phyloP scores from a whole-genome alignment of 2,113 vertebrate genomes.

The Symphodus melops region DNA sequence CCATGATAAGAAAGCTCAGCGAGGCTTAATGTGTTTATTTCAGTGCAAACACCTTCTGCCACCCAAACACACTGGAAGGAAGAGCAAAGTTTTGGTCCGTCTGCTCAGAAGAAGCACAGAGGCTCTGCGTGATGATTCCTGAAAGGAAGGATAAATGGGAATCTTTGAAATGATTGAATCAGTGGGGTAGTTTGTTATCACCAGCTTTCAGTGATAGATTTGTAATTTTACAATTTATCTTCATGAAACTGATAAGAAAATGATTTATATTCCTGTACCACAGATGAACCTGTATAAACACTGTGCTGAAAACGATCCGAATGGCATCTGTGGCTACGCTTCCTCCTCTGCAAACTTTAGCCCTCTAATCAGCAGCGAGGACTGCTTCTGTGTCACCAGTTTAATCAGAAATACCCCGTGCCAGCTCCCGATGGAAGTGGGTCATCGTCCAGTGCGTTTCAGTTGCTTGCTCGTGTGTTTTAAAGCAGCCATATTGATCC shows the following conservation, averaged over 20 bases:
- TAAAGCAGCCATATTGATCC: constrained; percentile 45
- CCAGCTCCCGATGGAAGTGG: constrained; percentile 47
- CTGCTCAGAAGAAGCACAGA: too few species aligned
- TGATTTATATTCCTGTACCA: too few species aligned
- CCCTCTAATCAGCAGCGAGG: neutral
- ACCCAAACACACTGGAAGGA: constrained; percentile 28
- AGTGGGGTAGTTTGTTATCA: neutral
- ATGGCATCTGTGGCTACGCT: constrained; percentile 6
- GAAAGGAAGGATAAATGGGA: too few species aligned
- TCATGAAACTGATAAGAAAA: too few species aligned
- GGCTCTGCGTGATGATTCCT: too few species aligned
- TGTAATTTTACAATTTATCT: neutral
- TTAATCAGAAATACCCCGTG: constrained; percentile 22
- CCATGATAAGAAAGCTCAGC: constrained; percentile 68
- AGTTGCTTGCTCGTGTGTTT: constrained; percentile 11
- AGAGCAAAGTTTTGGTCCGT: constrained; percentile 1
- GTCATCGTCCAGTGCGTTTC: constrained; percentile 45
- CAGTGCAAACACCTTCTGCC: constrained; percentile 48
- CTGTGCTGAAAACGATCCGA: neutral
- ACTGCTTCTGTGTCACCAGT: constrained; percentile 26
- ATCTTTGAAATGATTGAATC: neutral
- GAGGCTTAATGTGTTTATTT: constrained; percentile 69
- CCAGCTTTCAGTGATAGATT: neutral
- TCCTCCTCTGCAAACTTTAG: constrained; percentile 8
- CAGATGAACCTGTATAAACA: neutral